Evolutionary conservation across 2,797 vertebrate species (phyloP).

Genomic region (Siniperca scherzeri): DNA sequence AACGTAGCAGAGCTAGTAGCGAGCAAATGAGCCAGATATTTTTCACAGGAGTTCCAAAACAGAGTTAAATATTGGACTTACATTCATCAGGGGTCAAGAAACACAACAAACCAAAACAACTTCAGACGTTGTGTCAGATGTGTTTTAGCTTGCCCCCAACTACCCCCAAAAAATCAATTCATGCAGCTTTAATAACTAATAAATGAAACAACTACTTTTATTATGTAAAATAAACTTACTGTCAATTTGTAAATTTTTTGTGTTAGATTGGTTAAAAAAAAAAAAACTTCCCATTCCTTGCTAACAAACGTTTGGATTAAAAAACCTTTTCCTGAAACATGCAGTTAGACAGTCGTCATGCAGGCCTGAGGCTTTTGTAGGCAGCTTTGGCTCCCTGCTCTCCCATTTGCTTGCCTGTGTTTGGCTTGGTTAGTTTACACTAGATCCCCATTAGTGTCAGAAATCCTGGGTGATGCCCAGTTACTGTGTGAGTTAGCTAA

Average conservation of each 20-base stretch:
- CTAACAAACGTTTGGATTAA: neutral
- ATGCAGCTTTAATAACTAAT: neutral
- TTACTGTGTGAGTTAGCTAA: conserved; percentile 55
- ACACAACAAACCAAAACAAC: too few species aligned
- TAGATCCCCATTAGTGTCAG: conserved; percentile 76
- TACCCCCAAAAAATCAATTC: neutral
- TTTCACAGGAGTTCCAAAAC: neutral
- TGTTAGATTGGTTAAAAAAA: neutral
- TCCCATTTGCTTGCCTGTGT: conserved; percentile 51
- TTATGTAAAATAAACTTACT: neutral
- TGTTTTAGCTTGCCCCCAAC: too few species aligned
- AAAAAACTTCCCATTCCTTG: neutral
- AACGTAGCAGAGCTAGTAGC: neutral
- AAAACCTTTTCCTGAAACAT: neutral
- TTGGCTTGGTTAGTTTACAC: conserved; percentile 72
- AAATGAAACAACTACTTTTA: neutral
- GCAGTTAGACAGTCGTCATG: neutral
- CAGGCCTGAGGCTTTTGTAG: neutral
- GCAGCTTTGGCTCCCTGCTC: conserved; percentile 6
- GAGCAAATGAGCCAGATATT: neutral
- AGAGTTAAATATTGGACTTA: neutral
- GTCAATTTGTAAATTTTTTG: neutral
- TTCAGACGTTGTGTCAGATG: too few species aligned
- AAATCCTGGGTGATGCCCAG: conserved; percentile 45
- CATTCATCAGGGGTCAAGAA: neutral